phyloP scores from a whole-genome alignment of 2,797 vertebrate genomes.

The Hoplostethus mediterraneus region DNA sequence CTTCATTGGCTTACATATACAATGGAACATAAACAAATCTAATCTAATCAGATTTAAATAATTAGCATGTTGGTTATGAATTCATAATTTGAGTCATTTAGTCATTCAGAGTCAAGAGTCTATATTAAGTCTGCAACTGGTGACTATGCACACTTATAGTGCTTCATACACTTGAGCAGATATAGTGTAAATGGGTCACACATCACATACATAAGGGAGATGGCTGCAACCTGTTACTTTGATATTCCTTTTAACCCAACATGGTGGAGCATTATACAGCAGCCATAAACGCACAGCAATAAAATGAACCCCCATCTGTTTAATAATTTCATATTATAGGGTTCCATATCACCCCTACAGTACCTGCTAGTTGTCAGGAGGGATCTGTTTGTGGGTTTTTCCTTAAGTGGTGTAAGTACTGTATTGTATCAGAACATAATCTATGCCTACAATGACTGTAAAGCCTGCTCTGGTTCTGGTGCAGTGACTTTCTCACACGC shows the following conservation, averaged over 20 bases:
- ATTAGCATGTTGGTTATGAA: constrained; percentile 21
- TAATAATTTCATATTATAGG: constrained; percentile 15
- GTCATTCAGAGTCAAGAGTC: constrained; percentile 42
- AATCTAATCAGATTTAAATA: constrained; percentile 27
- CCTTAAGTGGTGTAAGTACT: constrained; percentile 24
- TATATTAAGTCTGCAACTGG: constrained; percentile 39
- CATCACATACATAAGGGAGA: constrained; percentile 36
- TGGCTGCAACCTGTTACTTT: constrained; percentile 48
- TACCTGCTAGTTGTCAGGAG: constrained; percentile 16
- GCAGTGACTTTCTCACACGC: constrained; percentile 71
- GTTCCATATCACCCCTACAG: constrained; percentile 8
- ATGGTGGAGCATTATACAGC: constrained; percentile 13
- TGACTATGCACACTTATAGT: constrained; percentile 7
- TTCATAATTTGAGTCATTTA: constrained; percentile 57
- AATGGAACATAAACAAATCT: constrained; percentile 31
- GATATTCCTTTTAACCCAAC: constrained; percentile 25
- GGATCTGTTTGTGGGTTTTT: constrained; percentile 41
- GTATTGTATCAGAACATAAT: constrained; percentile 60
- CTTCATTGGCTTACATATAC: constrained; percentile 50
- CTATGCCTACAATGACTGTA: constrained; percentile 60
- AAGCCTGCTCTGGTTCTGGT: constrained; percentile 64
- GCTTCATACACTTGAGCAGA: constrained; percentile 47
- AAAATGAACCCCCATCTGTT: constrained; percentile 12
- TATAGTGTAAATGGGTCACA: constrained; percentile 51
- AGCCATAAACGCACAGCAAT: constrained; percentile 21